A percentile compares a stretch with the other conserved stretches of the same genome.
Evolutionary conservation across 2,797 vertebrate genomes (phyloP).

Genomic region (Urophycis tenuis): DNA sequence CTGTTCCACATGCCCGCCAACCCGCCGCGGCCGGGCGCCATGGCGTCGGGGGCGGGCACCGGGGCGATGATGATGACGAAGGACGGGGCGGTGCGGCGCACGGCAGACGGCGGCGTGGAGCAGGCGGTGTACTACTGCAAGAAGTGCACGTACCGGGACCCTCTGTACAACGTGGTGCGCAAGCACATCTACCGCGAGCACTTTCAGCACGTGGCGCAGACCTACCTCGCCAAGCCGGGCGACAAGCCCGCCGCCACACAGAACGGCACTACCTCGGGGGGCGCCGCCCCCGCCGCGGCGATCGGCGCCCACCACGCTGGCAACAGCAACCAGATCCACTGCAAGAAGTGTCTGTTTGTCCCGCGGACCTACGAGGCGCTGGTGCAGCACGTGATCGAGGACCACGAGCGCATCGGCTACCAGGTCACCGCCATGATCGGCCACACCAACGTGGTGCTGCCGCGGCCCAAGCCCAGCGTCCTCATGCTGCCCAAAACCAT

Average conservation of each 20-base stretch:
- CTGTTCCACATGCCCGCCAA: constrained; percentile 95
- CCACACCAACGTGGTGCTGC: constrained; percentile 95
- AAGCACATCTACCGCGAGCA: constrained; percentile 99
- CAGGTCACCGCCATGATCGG: constrained; percentile 99
- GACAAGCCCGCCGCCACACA: constrained; percentile 73
- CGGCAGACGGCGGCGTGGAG: constrained; percentile 83
- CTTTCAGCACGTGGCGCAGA: constrained; percentile 96
- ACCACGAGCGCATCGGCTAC: constrained; percentile 95
- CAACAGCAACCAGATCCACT: constrained; percentile 87
- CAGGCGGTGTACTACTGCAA: constrained; percentile 99
- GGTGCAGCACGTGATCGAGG: constrained; percentile 97
- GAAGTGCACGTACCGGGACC: constrained; percentile 99
- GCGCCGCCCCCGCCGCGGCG: constrained; percentile 58
- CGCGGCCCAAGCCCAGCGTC: constrained; percentile 84
- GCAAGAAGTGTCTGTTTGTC: constrained; percentile 97
- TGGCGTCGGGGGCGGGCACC: constrained; percentile 57
- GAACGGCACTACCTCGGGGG: constrained; percentile 63
- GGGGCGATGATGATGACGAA: constrained; percentile 81
- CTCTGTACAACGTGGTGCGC: constrained; percentile 95
- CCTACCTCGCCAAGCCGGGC: constrained; percentile 89
- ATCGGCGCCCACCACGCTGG: constrained; percentile 55
- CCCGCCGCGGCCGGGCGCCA: constrained; percentile 67
- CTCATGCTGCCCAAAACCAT: constrained; percentile 85
- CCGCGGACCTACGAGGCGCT: constrained; percentile 95
- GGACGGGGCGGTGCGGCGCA: constrained; percentile 80